A percentile compares a stretch with the other conserved stretches of the same genome.
These are phyloP conservation scores for Helicoverpa armigera DNA, from an alignment of 1,140 invertebrate species.

Conservation along the genomic window DNA sequence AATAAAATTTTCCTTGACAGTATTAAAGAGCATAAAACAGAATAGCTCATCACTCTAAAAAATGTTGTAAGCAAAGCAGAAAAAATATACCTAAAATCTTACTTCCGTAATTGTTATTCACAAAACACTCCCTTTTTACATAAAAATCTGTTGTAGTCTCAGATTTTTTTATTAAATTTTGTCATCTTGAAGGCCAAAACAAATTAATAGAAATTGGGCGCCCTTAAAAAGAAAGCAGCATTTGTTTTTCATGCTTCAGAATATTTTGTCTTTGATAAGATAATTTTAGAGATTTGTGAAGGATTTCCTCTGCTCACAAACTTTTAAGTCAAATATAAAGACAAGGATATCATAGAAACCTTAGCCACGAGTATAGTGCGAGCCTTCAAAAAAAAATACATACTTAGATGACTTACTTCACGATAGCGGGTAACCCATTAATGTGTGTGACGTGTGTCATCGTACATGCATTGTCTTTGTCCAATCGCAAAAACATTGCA, in stretches of 20 bases:
- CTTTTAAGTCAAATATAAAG: no score
- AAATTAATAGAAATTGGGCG: constrained; percentile 29
- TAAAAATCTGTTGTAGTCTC: constrained; percentile 24
- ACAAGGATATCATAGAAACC: no score
- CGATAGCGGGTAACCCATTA: no score
- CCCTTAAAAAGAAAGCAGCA: not conserved
- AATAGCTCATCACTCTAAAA: not conserved
- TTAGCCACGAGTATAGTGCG: no score
- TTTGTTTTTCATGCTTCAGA: not conserved
- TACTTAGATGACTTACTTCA: no score
- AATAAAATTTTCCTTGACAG: no score
- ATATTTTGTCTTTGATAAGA: not conserved
- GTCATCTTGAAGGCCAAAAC: constrained; percentile 53
- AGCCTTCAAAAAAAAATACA: no score
- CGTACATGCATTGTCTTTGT: no score
- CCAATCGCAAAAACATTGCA: no score
- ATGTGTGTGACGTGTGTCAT: no score
- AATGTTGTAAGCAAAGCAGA: not conserved
- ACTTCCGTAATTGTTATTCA: constrained; percentile 52
- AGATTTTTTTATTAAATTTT: constrained; percentile 54
- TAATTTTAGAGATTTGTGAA: not conserved
- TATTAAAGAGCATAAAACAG: not conserved
- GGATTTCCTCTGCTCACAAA: no score
- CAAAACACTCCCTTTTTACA: constrained; percentile 49
- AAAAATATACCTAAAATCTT: not conserved